Evolutionary conservation across 2,113 vertebrate species (phyloP).

Genomic region (Eira barbara): DNA sequence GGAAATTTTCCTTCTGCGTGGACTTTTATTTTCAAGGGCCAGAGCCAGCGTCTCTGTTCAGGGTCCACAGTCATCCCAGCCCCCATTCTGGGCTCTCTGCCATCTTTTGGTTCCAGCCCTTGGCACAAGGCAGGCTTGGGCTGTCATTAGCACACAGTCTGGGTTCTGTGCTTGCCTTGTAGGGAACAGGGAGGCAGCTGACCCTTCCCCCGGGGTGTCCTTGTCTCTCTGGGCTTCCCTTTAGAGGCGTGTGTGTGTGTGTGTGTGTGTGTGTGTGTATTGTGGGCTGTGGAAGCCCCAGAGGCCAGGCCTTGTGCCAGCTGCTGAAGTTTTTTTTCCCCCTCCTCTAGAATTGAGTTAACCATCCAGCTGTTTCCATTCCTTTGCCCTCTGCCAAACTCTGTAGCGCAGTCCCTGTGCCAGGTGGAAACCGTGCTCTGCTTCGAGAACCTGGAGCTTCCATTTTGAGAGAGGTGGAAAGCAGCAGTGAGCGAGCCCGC

Average conservation of each 20-base stretch:
- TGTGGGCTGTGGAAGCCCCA: not conserved
- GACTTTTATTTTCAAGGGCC: constrained; percentile 25
- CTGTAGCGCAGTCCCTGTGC: not conserved
- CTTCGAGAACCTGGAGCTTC: constrained; percentile 16
- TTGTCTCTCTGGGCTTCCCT: not conserved
- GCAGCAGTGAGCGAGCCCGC: not conserved
- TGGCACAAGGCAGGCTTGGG: not conserved
- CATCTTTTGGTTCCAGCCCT: constrained; percentile 9
- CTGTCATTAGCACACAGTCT: not conserved
- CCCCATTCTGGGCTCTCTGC: not conserved
- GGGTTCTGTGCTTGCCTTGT: not conserved
- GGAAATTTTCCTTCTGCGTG: not conserved
- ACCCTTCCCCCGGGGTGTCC: not conserved
- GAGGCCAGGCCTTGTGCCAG: not conserved
- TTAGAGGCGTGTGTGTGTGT: not conserved
- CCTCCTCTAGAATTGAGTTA: not conserved
- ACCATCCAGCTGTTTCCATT: not conserved
- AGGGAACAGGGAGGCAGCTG: not conserved
- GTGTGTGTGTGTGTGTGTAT: not conserved
- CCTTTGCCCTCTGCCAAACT: not conserved
- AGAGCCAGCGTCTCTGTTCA: not conserved
- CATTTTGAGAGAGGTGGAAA: not conserved
- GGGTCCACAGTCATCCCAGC: not conserved
- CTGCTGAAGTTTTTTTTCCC: not conserved
- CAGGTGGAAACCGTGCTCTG: not conserved